Base-by-base conservation (phyloP, 2,113 vertebrate genomes). In the Cololabis saira region DNA sequence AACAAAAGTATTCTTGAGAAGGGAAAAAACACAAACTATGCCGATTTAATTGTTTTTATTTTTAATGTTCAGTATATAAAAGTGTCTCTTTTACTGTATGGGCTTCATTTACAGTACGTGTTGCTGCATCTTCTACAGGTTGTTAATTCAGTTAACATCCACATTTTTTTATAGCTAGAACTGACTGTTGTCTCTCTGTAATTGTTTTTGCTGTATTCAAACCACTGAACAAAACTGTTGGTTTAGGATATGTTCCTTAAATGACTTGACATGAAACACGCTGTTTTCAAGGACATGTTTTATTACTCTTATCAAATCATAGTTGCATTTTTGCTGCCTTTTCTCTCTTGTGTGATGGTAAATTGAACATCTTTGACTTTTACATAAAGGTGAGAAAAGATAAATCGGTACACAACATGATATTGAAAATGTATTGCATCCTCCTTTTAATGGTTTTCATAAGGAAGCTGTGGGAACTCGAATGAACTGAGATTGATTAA, bases 401-500 rank as follows among this genome's bases (percentile, higher is more conserved):
- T 15, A 15, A 30, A 43, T 27, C 27, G 5, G 54, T 51, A 37
- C 33, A 37, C 10, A 37, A 37, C 5, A 37, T 37, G 6, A 37
- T 37, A 37, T 37, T 11, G 33, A 37, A 37, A 37, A 37, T 37
- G 5, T 37, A 9, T 65, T n/a, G 27, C 9, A 0, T 19, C 19
- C 1, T 41, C 12, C 8, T 18, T n/a, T 1, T 16, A 33, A 43
- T 17, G 17, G n/a, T 63, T 66, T 61, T 60, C 24, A 58, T 11
- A 30, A 52, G 64, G 15, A 52, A 73, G 45, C 11, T 30, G 8
- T 12, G 3, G 12, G 30, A 60, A 7, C 45, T 47, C 19, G 16
- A 27, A n/a, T 5, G 6, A 66, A 48, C 5, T 59, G 47, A 18
- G 64, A 57, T 53, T 18, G 40, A 45, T 56, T 40, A 67, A 71